Conservation (phyloP, 2,797 vertebrate genomes). For the Coendou prehensilis region DNA sequence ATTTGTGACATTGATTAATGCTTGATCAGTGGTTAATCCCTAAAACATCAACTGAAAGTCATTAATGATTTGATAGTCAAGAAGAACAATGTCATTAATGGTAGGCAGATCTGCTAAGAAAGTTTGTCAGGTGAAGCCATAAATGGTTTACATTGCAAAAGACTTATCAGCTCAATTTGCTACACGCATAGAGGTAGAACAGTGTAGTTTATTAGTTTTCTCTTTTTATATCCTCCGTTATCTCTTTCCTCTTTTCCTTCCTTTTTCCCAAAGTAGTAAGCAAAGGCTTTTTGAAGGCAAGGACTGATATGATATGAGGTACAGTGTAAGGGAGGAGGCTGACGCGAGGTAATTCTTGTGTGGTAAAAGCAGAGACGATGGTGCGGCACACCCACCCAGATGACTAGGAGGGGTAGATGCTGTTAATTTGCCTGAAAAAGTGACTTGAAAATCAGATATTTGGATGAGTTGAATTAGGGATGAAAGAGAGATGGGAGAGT, state of each 20-base stretch:
- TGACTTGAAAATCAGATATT: not conserved
- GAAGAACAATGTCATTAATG: not conserved
- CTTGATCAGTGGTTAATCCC: not conserved
- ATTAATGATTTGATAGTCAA: not conserved
- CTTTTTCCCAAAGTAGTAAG: not conserved
- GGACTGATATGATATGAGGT: not conserved
- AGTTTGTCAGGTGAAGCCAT: not conserved
- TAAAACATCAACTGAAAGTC: not conserved
- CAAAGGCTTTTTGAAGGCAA: not conserved
- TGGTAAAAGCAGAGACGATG: not conserved
- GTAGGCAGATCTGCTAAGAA: not conserved
- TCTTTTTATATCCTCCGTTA: not conserved
- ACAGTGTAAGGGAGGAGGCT: not conserved
- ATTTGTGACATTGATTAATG: not conserved
- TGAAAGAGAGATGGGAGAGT: not conserved
- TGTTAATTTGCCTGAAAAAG: conserved; percentile 19
- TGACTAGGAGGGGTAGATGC: not conserved
- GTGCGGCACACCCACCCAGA: not conserved
- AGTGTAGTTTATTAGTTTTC: not conserved
- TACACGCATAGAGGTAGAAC: not conserved
- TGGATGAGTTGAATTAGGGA: not conserved
- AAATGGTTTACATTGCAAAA: not conserved
- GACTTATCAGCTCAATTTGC: not conserved
- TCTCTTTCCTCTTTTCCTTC: not conserved
- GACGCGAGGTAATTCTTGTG: not conserved